These are phyloP conservation scores for Smutsia gigantea DNA, from an alignment of 2,797 vertebrate genomes.

Conservation along the genomic window DNA sequence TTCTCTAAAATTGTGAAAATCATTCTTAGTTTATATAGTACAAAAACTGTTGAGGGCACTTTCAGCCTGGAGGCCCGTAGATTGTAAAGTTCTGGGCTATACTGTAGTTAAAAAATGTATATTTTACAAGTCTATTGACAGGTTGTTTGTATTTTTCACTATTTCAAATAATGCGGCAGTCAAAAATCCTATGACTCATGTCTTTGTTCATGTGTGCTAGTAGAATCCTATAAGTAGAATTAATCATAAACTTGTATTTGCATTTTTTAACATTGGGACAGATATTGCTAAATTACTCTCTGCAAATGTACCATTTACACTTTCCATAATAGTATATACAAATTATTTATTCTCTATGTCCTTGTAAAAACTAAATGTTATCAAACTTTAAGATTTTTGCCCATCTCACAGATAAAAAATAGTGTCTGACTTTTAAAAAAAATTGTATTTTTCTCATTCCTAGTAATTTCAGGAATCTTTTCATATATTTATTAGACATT, in stretches of 20 bases:
- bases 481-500: background rate
- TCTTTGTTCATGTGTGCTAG: background rate
- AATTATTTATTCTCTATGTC: background rate
- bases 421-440: background rate
- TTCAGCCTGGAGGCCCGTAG: background rate
- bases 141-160: slow-evolving; percentile 29
- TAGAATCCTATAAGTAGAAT: background rate
- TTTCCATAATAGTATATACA: background rate
- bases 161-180: background rate
- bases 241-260: background rate
- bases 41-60: background rate
- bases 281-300: background rate
- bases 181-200: background rate
- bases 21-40: background rate
- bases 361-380: background rate
- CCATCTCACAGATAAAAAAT: background rate
- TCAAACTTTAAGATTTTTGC: background rate
- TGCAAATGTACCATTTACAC: background rate
- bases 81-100: background rate
- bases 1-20: background rate
- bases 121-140: background rate
- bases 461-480: background rate
- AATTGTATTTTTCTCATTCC: background rate
- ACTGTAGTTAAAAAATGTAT: background rate
- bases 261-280: slow-evolving; percentile 9